These are phyloP conservation scores for Carpatolechia fugitivella DNA, from an alignment of 2,888 invertebrate genomes.

Conservation along the genomic window DNA sequence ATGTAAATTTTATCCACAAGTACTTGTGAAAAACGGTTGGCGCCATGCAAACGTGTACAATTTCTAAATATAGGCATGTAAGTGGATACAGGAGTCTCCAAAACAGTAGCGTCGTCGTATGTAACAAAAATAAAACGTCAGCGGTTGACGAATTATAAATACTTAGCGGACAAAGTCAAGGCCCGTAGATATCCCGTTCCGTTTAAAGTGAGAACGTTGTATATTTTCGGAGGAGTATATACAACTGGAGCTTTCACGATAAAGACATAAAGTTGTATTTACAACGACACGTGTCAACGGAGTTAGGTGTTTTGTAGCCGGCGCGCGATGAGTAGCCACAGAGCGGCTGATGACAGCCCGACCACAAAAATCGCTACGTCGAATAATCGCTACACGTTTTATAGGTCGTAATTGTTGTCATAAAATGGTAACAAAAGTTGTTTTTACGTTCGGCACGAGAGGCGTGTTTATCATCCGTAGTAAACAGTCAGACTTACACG, in stretches of 20 bases:
- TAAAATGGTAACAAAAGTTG: slow-evolving; percentile 78
- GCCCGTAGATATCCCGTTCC: slow-evolving; percentile 38
- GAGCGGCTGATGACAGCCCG: slow-evolving; percentile 62
- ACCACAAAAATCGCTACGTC: slow-evolving; percentile 71
- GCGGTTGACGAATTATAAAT: slow-evolving; percentile 52
- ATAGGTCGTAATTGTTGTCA: slow-evolving; percentile 78
- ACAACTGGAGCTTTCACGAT: slow-evolving; percentile 38
- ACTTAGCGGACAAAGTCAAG: slow-evolving; percentile 56
- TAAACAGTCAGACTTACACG: slow-evolving; percentile 59
- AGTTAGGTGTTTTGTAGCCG: slow-evolving; percentile 33
- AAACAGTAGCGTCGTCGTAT: background rate
- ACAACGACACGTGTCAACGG: slow-evolving; percentile 27
- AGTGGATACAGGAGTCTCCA: background rate
- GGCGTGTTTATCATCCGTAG: slow-evolving; percentile 69
- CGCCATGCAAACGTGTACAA: background rate
- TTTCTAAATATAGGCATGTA: background rate
- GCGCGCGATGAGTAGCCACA: slow-evolving; percentile 40
- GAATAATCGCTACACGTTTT: slow-evolving; percentile 76
- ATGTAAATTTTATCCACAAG: background rate
- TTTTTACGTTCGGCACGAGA: slow-evolving; percentile 76
- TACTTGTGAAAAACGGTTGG: background rate
- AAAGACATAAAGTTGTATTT: slow-evolving; percentile 45
- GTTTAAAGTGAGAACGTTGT: background rate
- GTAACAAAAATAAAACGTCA: slow-evolving; percentile 30
- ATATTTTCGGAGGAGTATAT: slow-evolving; percentile 13